These are phyloP conservation scores for Platyscapa corneri DNA, from an alignment of 1,140 invertebrate species.

Conservation along the genomic window DNA sequence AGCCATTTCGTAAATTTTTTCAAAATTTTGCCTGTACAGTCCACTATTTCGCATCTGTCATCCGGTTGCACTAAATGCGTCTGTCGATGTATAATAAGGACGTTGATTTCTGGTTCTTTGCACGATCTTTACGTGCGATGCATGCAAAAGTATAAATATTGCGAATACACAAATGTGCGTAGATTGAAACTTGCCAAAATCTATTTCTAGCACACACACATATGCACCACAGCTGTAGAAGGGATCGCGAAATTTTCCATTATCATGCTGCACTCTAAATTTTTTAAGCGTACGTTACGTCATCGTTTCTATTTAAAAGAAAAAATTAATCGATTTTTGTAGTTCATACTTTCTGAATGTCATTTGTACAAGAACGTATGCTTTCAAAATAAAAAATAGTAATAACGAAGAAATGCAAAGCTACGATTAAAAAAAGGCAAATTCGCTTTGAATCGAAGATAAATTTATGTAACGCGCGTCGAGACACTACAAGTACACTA, in stretches of 20 bases:
- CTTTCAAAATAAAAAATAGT: no score
- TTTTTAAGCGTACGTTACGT: neutral
- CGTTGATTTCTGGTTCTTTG: neutral
- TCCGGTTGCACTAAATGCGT: neutral
- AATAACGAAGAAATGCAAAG: no score
- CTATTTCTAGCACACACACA: neutral
- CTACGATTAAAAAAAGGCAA: no score
- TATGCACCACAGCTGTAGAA: neutral
- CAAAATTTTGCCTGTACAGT: neutral
- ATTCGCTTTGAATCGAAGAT: no score
- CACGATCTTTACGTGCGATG: neutral
- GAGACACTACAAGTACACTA: no score
- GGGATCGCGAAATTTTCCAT: neutral
- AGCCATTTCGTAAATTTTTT: neutral
- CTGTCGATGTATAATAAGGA: neutral
- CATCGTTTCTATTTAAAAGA: neutral
- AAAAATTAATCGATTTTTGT: no score
- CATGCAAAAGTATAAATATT: neutral
- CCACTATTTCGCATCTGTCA: neutral
- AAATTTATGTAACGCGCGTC: no score
- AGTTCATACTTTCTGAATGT: no score
- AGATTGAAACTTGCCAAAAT: slow-evolving; percentile 3
- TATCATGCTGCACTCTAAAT: neutral
- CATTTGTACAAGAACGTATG: no score
- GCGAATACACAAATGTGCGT: neutral